phyloP scores from a whole-genome alignment of 2,797 vertebrate species.

The Tokudaia tokunoshimensis region DNA sequence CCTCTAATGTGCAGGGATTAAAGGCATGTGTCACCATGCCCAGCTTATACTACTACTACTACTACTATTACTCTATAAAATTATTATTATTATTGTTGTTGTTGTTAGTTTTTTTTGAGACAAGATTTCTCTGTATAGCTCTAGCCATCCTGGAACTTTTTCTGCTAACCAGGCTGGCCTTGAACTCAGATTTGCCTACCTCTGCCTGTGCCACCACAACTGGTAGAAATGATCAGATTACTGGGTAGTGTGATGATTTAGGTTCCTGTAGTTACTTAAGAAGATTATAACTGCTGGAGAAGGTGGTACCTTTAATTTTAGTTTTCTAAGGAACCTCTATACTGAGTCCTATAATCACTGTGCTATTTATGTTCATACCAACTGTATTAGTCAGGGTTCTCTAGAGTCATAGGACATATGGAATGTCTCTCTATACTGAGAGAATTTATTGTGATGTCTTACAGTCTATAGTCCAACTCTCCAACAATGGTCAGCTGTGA shows the following conservation, averaged over 20 bases:
- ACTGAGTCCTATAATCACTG: too few relatives aligned
- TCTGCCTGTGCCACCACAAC: background rate
- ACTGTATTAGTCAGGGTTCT: too few relatives aligned
- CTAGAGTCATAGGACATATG: too few relatives aligned
- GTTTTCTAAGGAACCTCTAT: background rate
- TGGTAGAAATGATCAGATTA: background rate
- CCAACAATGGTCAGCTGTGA: too few relatives aligned
- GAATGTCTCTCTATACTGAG: too few relatives aligned
- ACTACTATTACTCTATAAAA: too few relatives aligned
- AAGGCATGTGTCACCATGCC: background rate
- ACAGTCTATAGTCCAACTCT: too few relatives aligned
- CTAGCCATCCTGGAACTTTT: background rate
- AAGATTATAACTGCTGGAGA: background rate
- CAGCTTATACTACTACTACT: too few relatives aligned
- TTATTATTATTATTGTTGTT: too few relatives aligned
- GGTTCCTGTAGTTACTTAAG: background rate
- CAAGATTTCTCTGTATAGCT: background rate
- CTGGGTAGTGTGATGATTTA: background rate
- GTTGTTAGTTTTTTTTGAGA: background rate
- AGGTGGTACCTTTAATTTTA: background rate
- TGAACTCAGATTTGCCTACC: background rate
- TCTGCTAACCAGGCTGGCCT: background rate
- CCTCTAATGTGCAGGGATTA: background rate
- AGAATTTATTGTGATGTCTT: too few relatives aligned
- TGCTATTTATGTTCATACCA: background rate